Percentiles rank a stretch among this genome's conserved stretches.
Conservation (phyloP, 2,888 invertebrate species). For the Brachylomia viminalis region DNA sequence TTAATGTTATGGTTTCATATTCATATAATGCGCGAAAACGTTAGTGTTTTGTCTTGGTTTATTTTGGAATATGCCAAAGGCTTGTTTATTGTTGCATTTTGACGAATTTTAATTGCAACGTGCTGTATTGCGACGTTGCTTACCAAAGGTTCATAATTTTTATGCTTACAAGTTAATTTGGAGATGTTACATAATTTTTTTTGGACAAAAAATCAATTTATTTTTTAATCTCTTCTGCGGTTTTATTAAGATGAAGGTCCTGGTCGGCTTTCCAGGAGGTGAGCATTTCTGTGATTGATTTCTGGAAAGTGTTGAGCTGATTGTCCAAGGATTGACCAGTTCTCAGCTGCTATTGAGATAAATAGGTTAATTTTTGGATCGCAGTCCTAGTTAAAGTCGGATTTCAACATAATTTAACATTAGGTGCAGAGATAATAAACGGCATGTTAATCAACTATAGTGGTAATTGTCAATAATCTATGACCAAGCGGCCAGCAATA, state of each 20-base stretch:
- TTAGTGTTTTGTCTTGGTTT: not conserved
- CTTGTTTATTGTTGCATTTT: not conserved
- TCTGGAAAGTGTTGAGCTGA: not conserved
- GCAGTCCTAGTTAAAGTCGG: not conserved
- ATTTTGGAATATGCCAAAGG: not conserved
- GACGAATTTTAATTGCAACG: not conserved
- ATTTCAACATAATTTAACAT: not conserved
- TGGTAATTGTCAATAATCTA: not conserved
- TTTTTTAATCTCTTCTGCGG: not conserved
- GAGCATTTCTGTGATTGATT: not conserved
- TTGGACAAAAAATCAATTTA: not conserved
- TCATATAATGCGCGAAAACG: no score
- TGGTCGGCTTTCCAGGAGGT: conserved; percentile 1
- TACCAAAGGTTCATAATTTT: not conserved
- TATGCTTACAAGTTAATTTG: not conserved
- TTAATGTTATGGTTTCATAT: no score
- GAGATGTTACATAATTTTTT: not conserved
- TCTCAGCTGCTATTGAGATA: not conserved
- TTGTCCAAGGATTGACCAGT: not conserved
- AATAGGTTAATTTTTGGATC: not conserved
- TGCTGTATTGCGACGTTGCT: not conserved
- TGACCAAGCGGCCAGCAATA: not conserved
- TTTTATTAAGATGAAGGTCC: not conserved
- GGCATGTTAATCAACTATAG: not conserved
- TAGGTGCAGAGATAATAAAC: not conserved